Evolutionary conservation across 2,113 vertebrate genomes (phyloP), one percentile per base, ranked within the genome.

Genomic region (Platysternon megacephalum): DNA sequence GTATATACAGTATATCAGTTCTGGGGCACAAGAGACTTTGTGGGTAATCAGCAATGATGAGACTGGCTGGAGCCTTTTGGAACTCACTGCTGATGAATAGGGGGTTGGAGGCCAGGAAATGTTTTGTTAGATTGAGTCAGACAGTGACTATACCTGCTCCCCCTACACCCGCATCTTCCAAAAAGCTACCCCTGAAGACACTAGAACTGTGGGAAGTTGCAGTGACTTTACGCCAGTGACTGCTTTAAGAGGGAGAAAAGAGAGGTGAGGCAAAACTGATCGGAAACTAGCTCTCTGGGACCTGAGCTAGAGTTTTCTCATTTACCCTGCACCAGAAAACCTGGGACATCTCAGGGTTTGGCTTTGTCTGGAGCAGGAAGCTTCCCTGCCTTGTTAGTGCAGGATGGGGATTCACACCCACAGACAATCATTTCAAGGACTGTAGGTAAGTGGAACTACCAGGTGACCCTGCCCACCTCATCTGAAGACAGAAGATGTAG

Each of bases 71-170:
- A 72, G n/a, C 16, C n/a, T n/a, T 72, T 21, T 21, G 4, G 7
- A 72, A 39, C 32, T 72, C 14, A 72, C 19, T 72, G 7, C 17
- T n/a, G n/a, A 10, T 72, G 65, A 72, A 35, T 2, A 39, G 35
- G 35, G 65, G 19, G 2, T 68, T n/a, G n/a, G 35, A n/a, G n/a
- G 14, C 6, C 35, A 72, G n/a, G 35, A n/a, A n/a, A 72, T 16
- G 16, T 68, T 35, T 72, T 72, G 35, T 72, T 39, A 68, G 65
- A 68, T 5, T 32, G 56, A 58, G 12, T 32, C 11, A 56, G 9
- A 24, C 1, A 89, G 2, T 10, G 90, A 61, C 29, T 0, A 0
- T 22, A 1, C 0, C 10, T 4, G 29, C 56, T 46, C 5, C 0
- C 6, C 3, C 52, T 65, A 8, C 61, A 89, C 35, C 21, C 24